phyloP scores from a whole-genome alignment of 2,888 invertebrate genomes.

The Galerucella nymphaeae region DNA sequence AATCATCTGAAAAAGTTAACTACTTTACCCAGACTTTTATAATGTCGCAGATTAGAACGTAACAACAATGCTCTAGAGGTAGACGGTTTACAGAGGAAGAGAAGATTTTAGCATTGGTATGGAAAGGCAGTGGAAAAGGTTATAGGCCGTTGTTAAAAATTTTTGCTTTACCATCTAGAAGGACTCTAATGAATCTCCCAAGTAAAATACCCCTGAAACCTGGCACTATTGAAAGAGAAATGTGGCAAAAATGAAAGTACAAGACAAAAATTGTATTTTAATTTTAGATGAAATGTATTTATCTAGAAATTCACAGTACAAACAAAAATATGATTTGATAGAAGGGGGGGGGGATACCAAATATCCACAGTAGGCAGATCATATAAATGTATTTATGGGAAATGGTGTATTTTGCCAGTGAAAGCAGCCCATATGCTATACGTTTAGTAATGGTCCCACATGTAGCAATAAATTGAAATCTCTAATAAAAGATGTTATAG shows the following conservation, averaged over 20 bases:
- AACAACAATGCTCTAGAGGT: neutral
- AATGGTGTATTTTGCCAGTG: slow-evolving; percentile 15
- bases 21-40: slow-evolving; percentile 12
- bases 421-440: too few relatives aligned
- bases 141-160: slow-evolving; percentile 13
- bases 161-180: slow-evolving; percentile 12
- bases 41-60: slow-evolving; percentile 10
- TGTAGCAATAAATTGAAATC: too few relatives aligned
- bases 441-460: too few relatives aligned
- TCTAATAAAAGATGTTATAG: too few relatives aligned
- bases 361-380: neutral
- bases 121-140: slow-evolving; percentile 15
- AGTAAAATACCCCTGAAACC: too few relatives aligned
- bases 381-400: too few relatives aligned
- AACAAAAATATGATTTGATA: slow-evolving; percentile 8
- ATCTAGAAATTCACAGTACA: slow-evolving; percentile 8
- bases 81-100: neutral
- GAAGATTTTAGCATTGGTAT: slow-evolving; percentile 11
- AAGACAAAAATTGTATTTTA: too few relatives aligned
- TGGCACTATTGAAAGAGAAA: too few relatives aligned
- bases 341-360: neutral
- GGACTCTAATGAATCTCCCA: too few relatives aligned
- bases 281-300: slow-evolving; percentile 25
- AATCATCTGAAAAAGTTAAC: slow-evolving; percentile 9
- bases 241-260: too few relatives aligned